Conservation (phyloP, 2,113 vertebrate genomes). For the Pyxicephalus adspersus region DNA sequence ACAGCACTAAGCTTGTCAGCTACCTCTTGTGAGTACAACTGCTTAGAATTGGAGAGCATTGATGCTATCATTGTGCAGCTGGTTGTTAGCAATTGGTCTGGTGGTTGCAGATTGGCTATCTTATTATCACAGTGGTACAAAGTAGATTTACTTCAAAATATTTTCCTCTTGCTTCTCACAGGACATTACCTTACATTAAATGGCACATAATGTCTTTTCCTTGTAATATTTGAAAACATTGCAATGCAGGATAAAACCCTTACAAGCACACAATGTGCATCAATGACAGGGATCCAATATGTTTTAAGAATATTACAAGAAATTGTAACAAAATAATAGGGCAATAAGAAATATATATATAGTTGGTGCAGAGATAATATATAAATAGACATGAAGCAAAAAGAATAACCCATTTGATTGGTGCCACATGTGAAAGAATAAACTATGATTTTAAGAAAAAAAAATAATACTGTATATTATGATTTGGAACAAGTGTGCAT, state of each 20-base stretch:
- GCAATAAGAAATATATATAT: constrained; percentile 5
- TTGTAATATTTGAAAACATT: neutral
- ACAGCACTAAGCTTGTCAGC: too few species aligned
- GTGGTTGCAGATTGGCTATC: neutral
- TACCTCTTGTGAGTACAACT: too few species aligned
- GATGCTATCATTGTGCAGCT: too few species aligned
- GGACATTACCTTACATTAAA: too few species aligned
- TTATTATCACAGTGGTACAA: neutral
- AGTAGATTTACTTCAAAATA: neutral
- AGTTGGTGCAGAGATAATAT: constrained; percentile 7
- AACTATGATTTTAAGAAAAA: neutral
- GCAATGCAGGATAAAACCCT: neutral
- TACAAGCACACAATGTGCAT: neutral
- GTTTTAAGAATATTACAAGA: neutral
- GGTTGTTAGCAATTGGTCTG: too few species aligned
- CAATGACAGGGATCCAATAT: constrained; percentile 1
- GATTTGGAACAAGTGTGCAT: too few species aligned
- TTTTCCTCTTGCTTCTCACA: too few species aligned
- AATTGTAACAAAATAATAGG: neutral
- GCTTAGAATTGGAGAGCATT: too few species aligned
- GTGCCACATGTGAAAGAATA: too few species aligned
- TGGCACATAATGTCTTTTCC: too few species aligned
- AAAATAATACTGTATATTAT: neutral
- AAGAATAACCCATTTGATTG: too few species aligned
- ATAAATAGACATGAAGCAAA: constrained; percentile 4